These are phyloP conservation scores for Phataginus tetradactyla DNA, from an alignment of 2,797 vertebrate species.

Conservation along the genomic window DNA sequence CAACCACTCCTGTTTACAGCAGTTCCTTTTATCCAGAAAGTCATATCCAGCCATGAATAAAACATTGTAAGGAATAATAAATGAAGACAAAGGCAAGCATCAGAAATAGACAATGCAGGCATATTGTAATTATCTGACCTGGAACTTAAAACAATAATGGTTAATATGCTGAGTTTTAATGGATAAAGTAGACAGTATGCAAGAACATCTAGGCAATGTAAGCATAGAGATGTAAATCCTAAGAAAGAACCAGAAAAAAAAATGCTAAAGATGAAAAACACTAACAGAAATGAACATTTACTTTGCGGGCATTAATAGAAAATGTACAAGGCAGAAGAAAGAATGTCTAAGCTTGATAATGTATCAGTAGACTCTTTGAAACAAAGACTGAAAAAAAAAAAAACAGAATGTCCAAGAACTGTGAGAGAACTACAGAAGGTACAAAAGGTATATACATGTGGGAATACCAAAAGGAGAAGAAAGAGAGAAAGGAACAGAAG, in stretches of 20 bases:
- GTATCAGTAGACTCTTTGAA: too few relatives aligned
- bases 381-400: too few relatives aligned
- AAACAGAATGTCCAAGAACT: not conserved
- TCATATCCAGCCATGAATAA: not conserved
- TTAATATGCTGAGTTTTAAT: not conserved
- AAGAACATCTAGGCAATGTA: not conserved
- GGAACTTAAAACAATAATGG: not conserved
- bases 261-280: not conserved
- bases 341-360: too few relatives aligned
- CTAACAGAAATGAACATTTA: not conserved
- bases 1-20: not conserved
- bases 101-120: not conserved
- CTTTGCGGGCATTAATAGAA: not conserved
- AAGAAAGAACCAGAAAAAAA: not conserved
- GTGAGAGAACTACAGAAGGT: not conserved
- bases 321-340: not conserved
- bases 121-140: not conserved
- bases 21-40: not conserved
- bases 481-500: not conserved
- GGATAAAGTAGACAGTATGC: not conserved
- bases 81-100: not conserved
- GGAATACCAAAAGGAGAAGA: not conserved
- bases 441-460: not conserved
- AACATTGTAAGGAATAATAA: not conserved
- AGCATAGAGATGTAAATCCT: not conserved